phyloP scores from a whole-genome alignment of 2,888 invertebrate genomes.

The Agrochola lychnidis region DNA sequence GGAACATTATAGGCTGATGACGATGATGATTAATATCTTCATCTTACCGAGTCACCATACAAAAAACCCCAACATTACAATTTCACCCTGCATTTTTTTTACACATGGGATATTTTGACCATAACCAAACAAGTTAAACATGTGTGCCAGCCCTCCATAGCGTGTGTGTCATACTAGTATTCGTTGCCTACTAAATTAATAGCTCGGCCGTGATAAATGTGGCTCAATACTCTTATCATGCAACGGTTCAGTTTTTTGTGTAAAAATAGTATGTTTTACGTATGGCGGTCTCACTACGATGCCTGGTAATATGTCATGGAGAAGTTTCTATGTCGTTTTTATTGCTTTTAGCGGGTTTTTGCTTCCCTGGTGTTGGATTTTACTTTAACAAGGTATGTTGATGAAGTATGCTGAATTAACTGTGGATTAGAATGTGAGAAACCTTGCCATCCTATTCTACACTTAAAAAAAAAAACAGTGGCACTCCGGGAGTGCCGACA shows the following conservation, averaged over 20 bases:
- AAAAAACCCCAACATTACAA: neutral
- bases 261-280: constrained; percentile 60
- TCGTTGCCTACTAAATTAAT: constrained; percentile 71
- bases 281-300: constrained; percentile 46
- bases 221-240: constrained; percentile 63
- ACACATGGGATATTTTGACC: neutral
- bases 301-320: constrained; percentile 40
- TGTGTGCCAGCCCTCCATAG: constrained; percentile 49
- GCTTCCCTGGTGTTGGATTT: constrained; percentile 4
- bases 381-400: constrained; percentile 5
- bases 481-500: too few species aligned
- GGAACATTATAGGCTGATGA: too few species aligned
- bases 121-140: constrained; percentile 9
- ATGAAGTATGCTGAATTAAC: neutral
- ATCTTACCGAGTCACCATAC: neutral
- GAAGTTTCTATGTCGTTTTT: constrained; percentile 34
- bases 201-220: constrained; percentile 71
- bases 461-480: too few species aligned
- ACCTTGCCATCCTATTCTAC: too few species aligned
- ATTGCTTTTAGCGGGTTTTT: constrained; percentile 9
- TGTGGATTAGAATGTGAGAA: neutral
- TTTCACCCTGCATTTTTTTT: neutral
- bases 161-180: constrained; percentile 61
- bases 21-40: too few species aligned
- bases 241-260: constrained; percentile 56